phyloP scores from a whole-genome alignment of 2,888 invertebrate species.

The Sipha maydis region DNA sequence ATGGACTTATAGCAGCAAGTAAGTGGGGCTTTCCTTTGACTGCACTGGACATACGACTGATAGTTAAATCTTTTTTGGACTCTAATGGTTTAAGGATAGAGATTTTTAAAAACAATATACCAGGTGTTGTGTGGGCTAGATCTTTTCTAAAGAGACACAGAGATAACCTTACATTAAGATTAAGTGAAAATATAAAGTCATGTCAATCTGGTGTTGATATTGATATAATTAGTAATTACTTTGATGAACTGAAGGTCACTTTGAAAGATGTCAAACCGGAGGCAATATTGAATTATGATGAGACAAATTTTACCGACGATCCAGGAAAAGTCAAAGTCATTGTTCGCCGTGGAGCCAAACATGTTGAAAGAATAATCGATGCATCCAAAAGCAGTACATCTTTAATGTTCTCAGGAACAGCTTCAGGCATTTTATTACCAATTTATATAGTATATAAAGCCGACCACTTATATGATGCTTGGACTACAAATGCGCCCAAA shows the following conservation, averaged over 20 bases:
- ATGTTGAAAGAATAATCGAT: constrained; percentile 7
- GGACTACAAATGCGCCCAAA: constrained; percentile 15
- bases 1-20: too few relatives aligned
- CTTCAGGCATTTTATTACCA: too few relatives aligned
- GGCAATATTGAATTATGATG: constrained; percentile 48
- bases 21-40: too few relatives aligned
- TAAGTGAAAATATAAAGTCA: constrained; percentile 59
- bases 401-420: constrained; percentile 40
- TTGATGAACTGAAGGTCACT: constrained; percentile 38
- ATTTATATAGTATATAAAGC: too few relatives aligned
- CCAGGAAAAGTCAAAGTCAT: constrained; percentile 56
- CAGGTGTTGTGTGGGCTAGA: too few relatives aligned
- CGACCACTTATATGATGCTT: constrained; percentile 26
- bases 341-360: constrained; percentile 9
- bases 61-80: too few relatives aligned
- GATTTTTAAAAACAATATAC: too few relatives aligned
- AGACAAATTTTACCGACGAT: too few relatives aligned
- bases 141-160: too few relatives aligned
- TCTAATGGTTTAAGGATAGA: too few relatives aligned
- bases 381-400: constrained; percentile 17
- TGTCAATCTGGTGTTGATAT: constrained; percentile 26
- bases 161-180: constrained; percentile 22
- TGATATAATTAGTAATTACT: constrained; percentile 40
- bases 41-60: too few relatives aligned
- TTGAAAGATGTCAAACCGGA: constrained; percentile 26